Base-by-base conservation (phyloP, 2,797 vertebrate genomes). In the Clarias platycephalus region DNA sequence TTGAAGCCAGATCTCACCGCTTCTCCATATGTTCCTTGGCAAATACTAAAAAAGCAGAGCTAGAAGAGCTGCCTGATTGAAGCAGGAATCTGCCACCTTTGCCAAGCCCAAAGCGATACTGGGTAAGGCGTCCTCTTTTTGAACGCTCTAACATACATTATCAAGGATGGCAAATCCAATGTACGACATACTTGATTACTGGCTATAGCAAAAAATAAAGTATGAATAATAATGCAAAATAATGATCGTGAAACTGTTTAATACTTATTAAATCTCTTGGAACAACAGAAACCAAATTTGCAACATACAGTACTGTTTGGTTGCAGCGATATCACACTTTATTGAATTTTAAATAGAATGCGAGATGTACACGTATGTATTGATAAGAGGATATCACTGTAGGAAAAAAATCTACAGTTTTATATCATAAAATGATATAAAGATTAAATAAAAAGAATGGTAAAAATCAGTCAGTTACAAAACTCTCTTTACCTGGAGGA, bases 1-100 rank as follows among this genome's bases (percentile, higher is more conserved):
- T 95, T 94, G 92, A 92, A 93, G 93, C 93, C 93, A 93, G 93
- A 94, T 93, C 92, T 93, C 91, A 93, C 91, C 80, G 90, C 90
- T 93, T 88, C 90, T 92, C 90, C 92, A 91, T 92, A 91, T 93
- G 91, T 93, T 94, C 91, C 90, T 93, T 90, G 92, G 91, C 80
- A 84, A 76, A 82, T 89, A 57, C 68, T 90, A 89, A 89, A 87
- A 86, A 89, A 90, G 86, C 90, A 92, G 92, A 90, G 90, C 88
- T 89, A 83, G 87, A 92, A 93, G 88, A 92, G 90, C 90, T 90
- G 86, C 88, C 90, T 93, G 89, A 93, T 93, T 92, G 90, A 90
- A 86, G 82, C 90, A 92, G 93, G 91, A 91, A 90, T 58, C 68
- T 31, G 28, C 87, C 87, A 87, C 89, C 82, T 80, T 75, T 40